Conservation (phyloP, 2,797 vertebrate species). For the Aplochiton taeniatus region DNA sequence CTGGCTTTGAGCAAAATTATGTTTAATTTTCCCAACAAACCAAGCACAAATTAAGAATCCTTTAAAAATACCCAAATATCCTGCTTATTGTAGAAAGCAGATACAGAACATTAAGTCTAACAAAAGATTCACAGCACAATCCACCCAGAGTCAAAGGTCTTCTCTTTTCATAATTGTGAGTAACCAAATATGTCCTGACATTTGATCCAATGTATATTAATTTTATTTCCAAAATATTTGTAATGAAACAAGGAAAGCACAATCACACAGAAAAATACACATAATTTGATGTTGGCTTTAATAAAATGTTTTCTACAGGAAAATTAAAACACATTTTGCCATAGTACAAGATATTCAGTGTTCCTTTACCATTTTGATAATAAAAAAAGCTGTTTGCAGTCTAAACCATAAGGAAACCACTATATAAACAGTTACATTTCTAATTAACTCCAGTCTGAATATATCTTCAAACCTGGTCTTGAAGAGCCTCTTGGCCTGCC, state of each 20-base stretch:
- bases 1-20: slow-evolving; percentile 28
- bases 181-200: slow-evolving; percentile 42
- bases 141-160: slow-evolving; percentile 12
- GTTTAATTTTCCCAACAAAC: not conserved
- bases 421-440: slow-evolving; percentile 24
- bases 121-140: slow-evolving; percentile 4
- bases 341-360: slow-evolving; percentile 45
- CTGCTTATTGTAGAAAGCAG: not conserved
- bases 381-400: slow-evolving; percentile 23
- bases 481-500: slow-evolving; percentile 11
- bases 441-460: slow-evolving; percentile 5
- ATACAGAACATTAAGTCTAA: slow-evolving; percentile 19
- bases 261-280: slow-evolving; percentile 71
- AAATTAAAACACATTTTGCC: slow-evolving; percentile 64
- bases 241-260: slow-evolving; percentile 77
- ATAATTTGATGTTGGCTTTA: slow-evolving; percentile 60
- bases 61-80: not conserved
- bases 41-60: slow-evolving; percentile 12
- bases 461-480: not conserved
- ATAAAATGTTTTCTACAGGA: slow-evolving; percentile 61
- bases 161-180: slow-evolving; percentile 24
- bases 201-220: slow-evolving; percentile 45
- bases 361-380: slow-evolving; percentile 24
- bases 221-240: slow-evolving; percentile 62
- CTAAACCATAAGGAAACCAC: slow-evolving; percentile 29